Evolutionary conservation across 2,797 vertebrate genomes (phyloP), one percentile per base, ranked within the genome.

Genomic region (Trachops cirrhosus): DNA sequence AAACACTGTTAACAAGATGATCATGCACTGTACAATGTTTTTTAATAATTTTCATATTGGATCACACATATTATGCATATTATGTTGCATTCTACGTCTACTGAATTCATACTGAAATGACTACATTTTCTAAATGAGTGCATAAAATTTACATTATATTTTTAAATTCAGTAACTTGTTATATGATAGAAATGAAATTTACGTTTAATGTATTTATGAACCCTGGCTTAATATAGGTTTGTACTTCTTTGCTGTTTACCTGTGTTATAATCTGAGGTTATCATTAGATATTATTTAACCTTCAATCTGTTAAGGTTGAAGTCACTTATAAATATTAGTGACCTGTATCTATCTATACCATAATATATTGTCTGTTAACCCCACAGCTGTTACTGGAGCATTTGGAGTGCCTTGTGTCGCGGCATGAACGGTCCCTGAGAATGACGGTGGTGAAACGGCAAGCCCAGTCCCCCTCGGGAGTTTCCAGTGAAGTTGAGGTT

Each of bases 361-460:
- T 97, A 93, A 93, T 84, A 0, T 7, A 59, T 97, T 96, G 97
- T 52, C 96, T 96, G 86, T 97, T 97, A 78, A 96, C 82, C 96
- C 93, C 57, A 97, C 91, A 99, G 99, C 98, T 99, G 91, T 98
- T 99, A 96, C 98, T 99, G 98, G 99, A 99, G 94, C 99, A 99
- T 98, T 98, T 99, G 99, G 99, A 99, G 98, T 99, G 99, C 98
- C 99, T 99, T 98, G 99, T 99, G 97, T 99, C 99, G 18, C 98
- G 99, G 96, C 99, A 99, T 54, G 99, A 99, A 98, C 99, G 99
- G 39, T 99, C 99, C 0, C 98, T 99, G 19, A 99, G 99, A 78
- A 99, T 99, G 99, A 99, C 99, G 0, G 99, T 99, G 98, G 99
- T 99, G 64, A 99, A 99, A 97, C 98, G 99, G 1, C 99, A 99